Base-by-base conservation (phyloP, 2,888 invertebrate genomes). In the Listrodromus nycthemerus region DNA sequence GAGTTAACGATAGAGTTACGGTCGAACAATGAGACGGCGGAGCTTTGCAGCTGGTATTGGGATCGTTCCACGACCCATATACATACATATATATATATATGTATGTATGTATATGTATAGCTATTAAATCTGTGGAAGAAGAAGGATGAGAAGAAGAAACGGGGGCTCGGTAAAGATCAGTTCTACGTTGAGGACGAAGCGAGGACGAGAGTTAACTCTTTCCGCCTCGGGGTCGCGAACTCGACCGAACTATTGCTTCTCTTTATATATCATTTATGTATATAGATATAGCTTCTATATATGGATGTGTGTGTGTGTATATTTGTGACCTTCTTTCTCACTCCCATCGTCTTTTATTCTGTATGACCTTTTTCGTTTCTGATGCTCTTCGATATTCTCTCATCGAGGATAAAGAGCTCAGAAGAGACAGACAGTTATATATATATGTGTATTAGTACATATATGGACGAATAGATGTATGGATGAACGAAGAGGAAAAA, bases 321-420 rank as follows among this genome's bases (percentile, higher is more conserved):
- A 65, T 78, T 67, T 45, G 10, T 55, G 16, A 52, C 61, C 41
- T 52, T 80, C 73, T 66, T 48, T 77, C 30, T 67, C 52, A 37
- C 30, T 41, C 63, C 69, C 70, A 19, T 75, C 50, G 48, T 79
- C 67, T 61, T 73, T 30, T 41, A 48, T 45, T 48, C 24, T 24
- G 58, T 63, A 65, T 84, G 84, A 84, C 84, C 84, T 84, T 84
- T 84, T 84, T 84, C 78, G 78, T 67, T 76, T 55, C 80, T 73
- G 74, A 76, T 80, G 71, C 83, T 76, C 58, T 48, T 80, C 83
- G 83, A 83, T 83, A 71, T 67, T 83, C 76, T 70, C 74, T 73
- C 83, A 80, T 84, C 78, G 80, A 81, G 70, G 73, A 74, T 81
- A 76, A 80, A 70, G 78, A 84, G 58, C 71, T 76, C 80, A 61